These are phyloP conservation scores for Ceyx margarethae DNA, from an alignment of 2,113 vertebrate genomes.

Conservation along the genomic window DNA sequence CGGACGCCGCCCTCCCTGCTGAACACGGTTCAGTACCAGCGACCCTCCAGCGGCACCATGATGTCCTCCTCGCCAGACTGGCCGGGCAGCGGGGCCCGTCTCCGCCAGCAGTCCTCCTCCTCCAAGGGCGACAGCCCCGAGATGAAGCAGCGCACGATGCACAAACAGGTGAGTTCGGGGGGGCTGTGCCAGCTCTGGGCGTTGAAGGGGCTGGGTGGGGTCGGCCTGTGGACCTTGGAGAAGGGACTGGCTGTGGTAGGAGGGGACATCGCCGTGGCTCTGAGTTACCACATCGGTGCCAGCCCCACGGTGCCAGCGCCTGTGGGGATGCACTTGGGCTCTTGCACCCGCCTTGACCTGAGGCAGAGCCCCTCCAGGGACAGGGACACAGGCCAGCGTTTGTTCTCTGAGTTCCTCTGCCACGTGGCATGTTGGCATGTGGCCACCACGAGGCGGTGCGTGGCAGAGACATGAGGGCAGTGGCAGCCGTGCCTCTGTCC, in stretches of 20 bases:
- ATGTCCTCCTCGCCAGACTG: constrained; percentile 91
- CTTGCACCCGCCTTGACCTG: not conserved
- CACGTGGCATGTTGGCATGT: accelerated
- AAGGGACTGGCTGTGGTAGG: accelerated
- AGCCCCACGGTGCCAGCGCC: accelerated
- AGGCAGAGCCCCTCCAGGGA: not conserved
- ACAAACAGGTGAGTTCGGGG: constrained; percentile 86
- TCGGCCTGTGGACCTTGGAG: not conserved
- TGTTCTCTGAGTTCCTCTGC: accelerated
- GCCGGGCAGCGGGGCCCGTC: constrained; percentile 85
- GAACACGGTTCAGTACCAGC: constrained; percentile 85
- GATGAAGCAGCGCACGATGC: constrained; percentile 88
- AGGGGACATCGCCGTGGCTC: not conserved
- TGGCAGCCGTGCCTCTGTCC: not conserved
- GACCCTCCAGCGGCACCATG: constrained; percentile 88
- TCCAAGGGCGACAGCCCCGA: constrained; percentile 96
- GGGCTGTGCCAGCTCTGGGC: accelerated
- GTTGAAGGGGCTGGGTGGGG: not conserved
- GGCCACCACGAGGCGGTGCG: not conserved
- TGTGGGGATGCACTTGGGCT: not conserved
- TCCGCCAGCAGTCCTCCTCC: constrained; percentile 93
- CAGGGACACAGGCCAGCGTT: not conserved
- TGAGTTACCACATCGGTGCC: not conserved
- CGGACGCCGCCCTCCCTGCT: constrained; percentile 89
- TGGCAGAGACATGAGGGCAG: not conserved